phyloP scores from a whole-genome alignment of 2,797 vertebrate genomes.

The Fistularia tabacaria region DNA sequence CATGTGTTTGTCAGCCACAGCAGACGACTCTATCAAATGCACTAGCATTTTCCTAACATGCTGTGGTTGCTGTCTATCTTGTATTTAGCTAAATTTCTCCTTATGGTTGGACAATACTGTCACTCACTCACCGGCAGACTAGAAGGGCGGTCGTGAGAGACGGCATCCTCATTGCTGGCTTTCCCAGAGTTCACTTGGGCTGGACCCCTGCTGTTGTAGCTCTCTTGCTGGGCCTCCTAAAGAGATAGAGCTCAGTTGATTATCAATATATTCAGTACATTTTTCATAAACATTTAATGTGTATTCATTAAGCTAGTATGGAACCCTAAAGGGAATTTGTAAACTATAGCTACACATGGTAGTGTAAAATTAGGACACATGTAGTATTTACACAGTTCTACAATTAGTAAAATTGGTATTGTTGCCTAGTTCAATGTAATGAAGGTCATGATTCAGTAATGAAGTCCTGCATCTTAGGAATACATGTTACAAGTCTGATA shows the following conservation, averaged over 20 bases:
- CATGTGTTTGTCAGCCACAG: background rate
- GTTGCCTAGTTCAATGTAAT: too few relatives aligned
- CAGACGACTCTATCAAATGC: background rate
- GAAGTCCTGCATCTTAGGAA: too few relatives aligned
- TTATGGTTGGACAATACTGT: slow-evolving; percentile 3
- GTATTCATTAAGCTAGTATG: too few relatives aligned
- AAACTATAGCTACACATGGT: too few relatives aligned
- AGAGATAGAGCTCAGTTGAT: background rate
- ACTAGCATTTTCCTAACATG: background rate
- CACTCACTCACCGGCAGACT: slow-evolving; percentile 89
- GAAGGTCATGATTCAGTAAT: too few relatives aligned
- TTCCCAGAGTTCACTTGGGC: slow-evolving; percentile 84
- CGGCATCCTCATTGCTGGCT: slow-evolving; percentile 86
- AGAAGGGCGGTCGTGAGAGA: slow-evolving; percentile 77
- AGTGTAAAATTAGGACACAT: too few relatives aligned
- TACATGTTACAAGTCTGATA: too few relatives aligned
- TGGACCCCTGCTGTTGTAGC: slow-evolving; percentile 72
- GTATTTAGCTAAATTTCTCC: background rate
- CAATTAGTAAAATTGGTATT: too few relatives aligned
- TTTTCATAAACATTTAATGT: too few relatives aligned
- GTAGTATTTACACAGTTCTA: too few relatives aligned
- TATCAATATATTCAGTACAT: background rate
- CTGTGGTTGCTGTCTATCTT: background rate
- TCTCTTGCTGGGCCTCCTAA: slow-evolving; percentile 88
- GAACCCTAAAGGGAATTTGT: too few relatives aligned